Evolutionary conservation across 1,140 invertebrate genomes (phyloP).

Genomic region (Polypedilum pembai): DNA sequence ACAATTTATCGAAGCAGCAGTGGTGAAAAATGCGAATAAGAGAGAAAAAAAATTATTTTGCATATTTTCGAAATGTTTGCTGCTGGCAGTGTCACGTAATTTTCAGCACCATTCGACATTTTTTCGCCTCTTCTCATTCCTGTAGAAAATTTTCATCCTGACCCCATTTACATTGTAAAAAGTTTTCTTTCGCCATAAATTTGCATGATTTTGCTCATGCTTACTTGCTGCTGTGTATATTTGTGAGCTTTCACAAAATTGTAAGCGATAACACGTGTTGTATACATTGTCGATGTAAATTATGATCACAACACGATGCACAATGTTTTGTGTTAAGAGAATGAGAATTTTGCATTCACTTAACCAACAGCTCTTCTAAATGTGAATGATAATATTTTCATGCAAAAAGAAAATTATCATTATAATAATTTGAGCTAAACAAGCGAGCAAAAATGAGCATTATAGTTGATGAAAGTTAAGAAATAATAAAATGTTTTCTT

Average conservation of each 20-base stretch:
- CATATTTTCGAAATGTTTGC: constrained; percentile 2
- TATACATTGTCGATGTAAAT: constrained; percentile 27
- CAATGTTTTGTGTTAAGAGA: not conserved
- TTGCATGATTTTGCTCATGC: not conserved
- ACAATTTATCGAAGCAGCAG: constrained; percentile 20
- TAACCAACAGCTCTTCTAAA: no score
- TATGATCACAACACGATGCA: constrained; percentile 7
- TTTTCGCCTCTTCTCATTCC: not conserved
- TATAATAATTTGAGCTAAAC: constrained; percentile 13
- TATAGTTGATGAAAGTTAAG: not conserved
- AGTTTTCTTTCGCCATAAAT: constrained; percentile 19
- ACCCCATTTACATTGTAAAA: not conserved
- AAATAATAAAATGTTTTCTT: no score
- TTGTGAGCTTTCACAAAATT: no score
- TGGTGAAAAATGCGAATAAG: not conserved
- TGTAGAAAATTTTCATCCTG: not conserved
- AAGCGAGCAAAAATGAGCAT: no score
- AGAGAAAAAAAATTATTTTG: constrained; percentile 15
- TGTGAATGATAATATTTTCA: not conserved
- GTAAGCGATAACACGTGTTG: constrained; percentile 22
- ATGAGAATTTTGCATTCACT: not conserved
- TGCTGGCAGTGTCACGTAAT: constrained; percentile 23
- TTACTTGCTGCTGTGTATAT: no score
- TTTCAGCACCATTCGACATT: constrained; percentile 20
- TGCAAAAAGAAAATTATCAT: constrained; percentile 17